Base-by-base conservation (phyloP, 2,113 vertebrate genomes). In the Kryptolebias marmoratus region DNA sequence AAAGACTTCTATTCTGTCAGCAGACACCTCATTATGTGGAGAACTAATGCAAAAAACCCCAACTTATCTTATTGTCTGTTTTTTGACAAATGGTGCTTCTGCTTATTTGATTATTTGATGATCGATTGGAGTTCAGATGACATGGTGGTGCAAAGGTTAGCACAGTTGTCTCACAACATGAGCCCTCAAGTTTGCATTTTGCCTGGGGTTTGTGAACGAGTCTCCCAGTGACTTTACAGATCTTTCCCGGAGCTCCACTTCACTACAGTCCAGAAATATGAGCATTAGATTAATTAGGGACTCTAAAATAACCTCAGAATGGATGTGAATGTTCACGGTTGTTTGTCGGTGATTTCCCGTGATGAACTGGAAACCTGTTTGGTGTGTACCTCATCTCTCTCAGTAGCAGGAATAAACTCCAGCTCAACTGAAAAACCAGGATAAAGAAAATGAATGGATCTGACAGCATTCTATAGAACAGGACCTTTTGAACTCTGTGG, bases 401-500 rank as follows among this genome's bases (percentile, higher is more conserved):
- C 28, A 11, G 18, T 36, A 36, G n/a, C 36, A 47, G 44, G 9
- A 15, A 47, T 30, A 48, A n/a, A 3, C 27, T 22, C 27, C 22
- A 48, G 14, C 4, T 18, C 1, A 2, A 12, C 5, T 22, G 10
- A 60, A 10, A 10, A 11, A 62, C 13, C 27, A 2, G 27, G 27
- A 65, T 44, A 27, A 15, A 62, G 68, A 60, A 71, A 82, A 83
- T 75, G 68, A 77, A 82, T 74, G 64, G 28, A 58, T 77, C 82
- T 73, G 66, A 76, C n/a, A 67, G 31, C 18, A 68, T 60, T 64
- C 66, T 60, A 67, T 63, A 58, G 73, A 76, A 62, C 32, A 8
- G 42, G 13, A 49, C 74, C 7, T 68, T 39, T 70, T 82, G 55
- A 81, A 79, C 78, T 58, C 68, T 68, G 42, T 47, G 52, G 68